Conservation (phyloP, 1,140 invertebrate species). For the Drosophila fuyamai region DNA sequence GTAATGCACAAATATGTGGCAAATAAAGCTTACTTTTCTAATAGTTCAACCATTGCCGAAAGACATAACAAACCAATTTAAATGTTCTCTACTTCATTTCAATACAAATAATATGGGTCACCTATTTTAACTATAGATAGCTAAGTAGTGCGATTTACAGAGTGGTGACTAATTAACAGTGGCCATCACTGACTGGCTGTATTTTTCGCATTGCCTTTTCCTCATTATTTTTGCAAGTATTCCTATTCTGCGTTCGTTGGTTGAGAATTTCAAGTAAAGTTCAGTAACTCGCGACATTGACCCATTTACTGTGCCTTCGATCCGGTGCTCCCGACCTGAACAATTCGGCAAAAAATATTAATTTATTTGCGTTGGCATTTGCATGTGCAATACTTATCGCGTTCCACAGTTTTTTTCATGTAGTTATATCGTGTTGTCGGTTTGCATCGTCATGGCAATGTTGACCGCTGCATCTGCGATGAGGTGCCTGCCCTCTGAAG, state of each 20-base stretch:
- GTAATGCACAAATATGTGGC: too few species aligned
- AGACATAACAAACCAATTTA: too few species aligned
- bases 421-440: conserved; percentile 7
- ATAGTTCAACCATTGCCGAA: too few species aligned
- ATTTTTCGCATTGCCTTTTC: conserved; percentile 28
- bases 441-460: conserved; percentile 34
- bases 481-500: conserved; percentile 34
- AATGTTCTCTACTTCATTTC: not conserved
- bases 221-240: conserved; percentile 26
- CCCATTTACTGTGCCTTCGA: conserved; percentile 43
- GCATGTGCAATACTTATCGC: conserved; percentile 15
- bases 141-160: not conserved
- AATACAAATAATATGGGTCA: not conserved
- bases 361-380: conserved; percentile 41
- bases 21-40: too few species aligned
- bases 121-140: not conserved
- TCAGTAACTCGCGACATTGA: conserved; percentile 69
- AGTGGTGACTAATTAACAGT: not conserved
- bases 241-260: conserved; percentile 7
- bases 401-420: not conserved
- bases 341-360: conserved; percentile 17
- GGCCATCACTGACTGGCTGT: conserved; percentile 25
- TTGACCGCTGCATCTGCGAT: conserved; percentile 44
- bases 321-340: conserved; percentile 16
- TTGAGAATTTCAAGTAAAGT: conserved; percentile 42